These are phyloP conservation scores for Porites lutea DNA, from an alignment of 64 coral and sea anemone species.

Conservation along the genomic window DNA sequence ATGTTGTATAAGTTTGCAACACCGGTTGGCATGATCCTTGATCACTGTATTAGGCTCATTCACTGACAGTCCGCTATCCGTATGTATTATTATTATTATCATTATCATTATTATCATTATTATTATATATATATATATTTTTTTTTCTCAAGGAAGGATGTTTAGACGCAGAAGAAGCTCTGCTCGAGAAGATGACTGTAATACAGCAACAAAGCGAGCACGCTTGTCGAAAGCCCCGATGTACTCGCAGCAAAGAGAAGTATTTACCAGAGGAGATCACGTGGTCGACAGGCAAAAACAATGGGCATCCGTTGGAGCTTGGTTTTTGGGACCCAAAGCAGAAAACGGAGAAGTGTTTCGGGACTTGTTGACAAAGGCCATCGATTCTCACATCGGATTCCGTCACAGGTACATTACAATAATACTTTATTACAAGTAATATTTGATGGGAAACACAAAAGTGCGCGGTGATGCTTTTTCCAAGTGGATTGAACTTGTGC, in stretches of 20 bases:
- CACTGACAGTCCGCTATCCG: no score
- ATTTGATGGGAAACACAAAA: no score
- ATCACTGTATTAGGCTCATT: no score
- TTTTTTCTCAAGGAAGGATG: not conserved
- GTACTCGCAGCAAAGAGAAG: not conserved
- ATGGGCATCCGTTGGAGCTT: slow-evolving; percentile 64
- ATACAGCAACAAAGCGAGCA: not conserved
- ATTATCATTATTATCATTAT: no score
- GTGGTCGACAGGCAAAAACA: slow-evolving; percentile 26
- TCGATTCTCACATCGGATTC: slow-evolving; percentile 54
- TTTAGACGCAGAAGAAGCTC: not conserved
- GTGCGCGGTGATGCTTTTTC: no score
- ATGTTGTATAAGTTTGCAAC: no score
- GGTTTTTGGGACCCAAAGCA: slow-evolving; percentile 77
- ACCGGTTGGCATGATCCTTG: no score
- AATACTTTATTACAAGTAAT: no score
- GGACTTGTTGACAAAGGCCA: slow-evolving; percentile 12
- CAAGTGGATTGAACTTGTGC: no score
- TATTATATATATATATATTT: no score
- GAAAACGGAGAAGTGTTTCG: slow-evolving; percentile 67
- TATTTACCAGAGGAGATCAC: slow-evolving; percentile 19
- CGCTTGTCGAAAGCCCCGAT: not conserved
- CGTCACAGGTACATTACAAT: slow-evolving; percentile 27
- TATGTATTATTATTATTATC: no score
- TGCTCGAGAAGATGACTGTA: not conserved